Conservation (phyloP, 2,888 invertebrate genomes). For the Metalampra italica region DNA sequence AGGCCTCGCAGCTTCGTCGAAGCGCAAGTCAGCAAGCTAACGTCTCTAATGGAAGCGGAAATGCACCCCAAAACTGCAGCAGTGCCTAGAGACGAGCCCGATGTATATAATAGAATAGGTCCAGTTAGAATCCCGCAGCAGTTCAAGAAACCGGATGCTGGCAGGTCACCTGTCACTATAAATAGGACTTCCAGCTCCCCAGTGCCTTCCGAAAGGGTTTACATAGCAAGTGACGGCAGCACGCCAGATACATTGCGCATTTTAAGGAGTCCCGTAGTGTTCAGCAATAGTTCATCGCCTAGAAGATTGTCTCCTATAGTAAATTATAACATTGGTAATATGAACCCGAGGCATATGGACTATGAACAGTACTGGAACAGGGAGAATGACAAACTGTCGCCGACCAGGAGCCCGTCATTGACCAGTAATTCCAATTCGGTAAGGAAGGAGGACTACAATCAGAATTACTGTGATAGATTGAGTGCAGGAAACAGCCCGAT, state of each 20-base stretch:
- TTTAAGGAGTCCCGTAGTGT: constrained; percentile 58
- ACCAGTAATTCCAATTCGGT: constrained; percentile 51
- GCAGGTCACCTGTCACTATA: constrained; percentile 43
- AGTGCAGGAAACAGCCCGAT: constrained; percentile 59
- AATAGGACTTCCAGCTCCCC: constrained; percentile 58
- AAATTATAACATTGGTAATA: constrained; percentile 73
- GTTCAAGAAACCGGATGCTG: constrained; percentile 47
- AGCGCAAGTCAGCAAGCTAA: constrained; percentile 67
- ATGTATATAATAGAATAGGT: constrained; percentile 48
- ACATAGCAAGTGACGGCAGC: constrained; percentile 39
- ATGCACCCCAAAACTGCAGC: constrained; percentile 47
- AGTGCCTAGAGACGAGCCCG: constrained; percentile 44
- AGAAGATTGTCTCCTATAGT: constrained; percentile 64
- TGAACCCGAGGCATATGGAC: constrained; percentile 71
- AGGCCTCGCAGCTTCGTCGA: constrained; percentile 67
- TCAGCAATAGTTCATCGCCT: constrained; percentile 67
- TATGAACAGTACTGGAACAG: constrained; percentile 63
- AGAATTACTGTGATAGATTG: constrained; percentile 62
- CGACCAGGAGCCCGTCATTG: constrained; percentile 48
- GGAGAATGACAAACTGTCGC: constrained; percentile 54
- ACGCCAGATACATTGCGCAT: constrained; percentile 56
- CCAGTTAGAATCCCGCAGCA: constrained; percentile 54
- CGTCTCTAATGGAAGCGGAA: constrained; percentile 58
- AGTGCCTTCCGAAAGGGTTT: constrained; percentile 31
- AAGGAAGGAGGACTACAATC: constrained; percentile 63